phyloP scores from a whole-genome alignment of 2,888 invertebrate genomes.

The Agonopterix subpropinquella region DNA sequence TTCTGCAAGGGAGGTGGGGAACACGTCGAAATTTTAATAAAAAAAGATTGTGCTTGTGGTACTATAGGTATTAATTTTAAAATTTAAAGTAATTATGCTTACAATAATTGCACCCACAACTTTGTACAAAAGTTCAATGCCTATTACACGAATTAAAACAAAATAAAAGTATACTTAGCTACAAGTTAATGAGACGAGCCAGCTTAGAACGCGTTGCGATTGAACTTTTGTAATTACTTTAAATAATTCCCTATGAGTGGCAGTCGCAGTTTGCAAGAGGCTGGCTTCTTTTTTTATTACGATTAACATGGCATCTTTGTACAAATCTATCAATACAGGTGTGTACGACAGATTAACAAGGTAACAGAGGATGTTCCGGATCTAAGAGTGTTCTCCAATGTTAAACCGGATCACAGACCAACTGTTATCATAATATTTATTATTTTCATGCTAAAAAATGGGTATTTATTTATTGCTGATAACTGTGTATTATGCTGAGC shows the following conservation, averaged over 20 bases:
- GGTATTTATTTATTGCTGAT: too few relatives aligned
- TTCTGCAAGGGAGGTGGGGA: too few relatives aligned
- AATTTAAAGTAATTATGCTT: too few relatives aligned
- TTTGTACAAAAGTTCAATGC: conserved; percentile 64
- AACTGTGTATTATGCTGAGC: too few relatives aligned
- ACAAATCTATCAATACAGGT: conserved; percentile 55
- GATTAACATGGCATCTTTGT: conserved; percentile 44
- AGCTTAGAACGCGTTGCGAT: conserved; percentile 21
- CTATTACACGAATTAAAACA: conserved; percentile 4
- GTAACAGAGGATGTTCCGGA: conserved; percentile 6
- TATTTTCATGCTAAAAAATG: too few relatives aligned
- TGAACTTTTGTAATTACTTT: conserved; percentile 51
- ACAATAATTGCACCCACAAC: conserved; percentile 30
- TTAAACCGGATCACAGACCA: too few relatives aligned
- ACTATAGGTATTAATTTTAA: too few relatives aligned
- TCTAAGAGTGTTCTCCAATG: background rate
- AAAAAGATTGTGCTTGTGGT: too few relatives aligned
- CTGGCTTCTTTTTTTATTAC: conserved; percentile 42
- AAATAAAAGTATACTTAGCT: conserved; percentile 11
- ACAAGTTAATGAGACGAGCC: too few relatives aligned
- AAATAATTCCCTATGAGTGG: conserved; percentile 34
- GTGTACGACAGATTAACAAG: conserved; percentile 16
- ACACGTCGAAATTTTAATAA: too few relatives aligned
- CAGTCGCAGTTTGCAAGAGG: conserved; percentile 33
- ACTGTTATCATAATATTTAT: too few relatives aligned